These are phyloP conservation scores for Saguinus imperator DNA, from an alignment of 2,113 vertebrate genomes.

Conservation along the genomic window DNA sequence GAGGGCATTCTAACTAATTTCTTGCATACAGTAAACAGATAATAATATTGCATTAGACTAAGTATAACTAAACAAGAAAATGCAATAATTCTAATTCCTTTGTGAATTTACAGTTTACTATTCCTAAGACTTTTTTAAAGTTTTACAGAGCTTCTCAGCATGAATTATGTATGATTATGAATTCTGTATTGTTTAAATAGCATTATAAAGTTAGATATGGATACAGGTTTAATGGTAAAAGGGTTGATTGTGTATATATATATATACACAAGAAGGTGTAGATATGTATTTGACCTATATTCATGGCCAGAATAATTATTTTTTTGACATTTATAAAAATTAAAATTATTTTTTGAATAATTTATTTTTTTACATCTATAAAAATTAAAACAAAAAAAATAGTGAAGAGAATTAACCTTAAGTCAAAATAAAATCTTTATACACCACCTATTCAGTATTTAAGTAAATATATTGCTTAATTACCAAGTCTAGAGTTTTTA, in stretches of 20 bases:
- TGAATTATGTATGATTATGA: not conserved
- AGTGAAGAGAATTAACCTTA: not conserved
- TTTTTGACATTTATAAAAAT: not conserved
- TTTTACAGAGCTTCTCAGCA: not conserved
- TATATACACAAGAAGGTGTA: not conserved
- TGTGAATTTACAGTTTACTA: not conserved
- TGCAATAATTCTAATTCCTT: not conserved
- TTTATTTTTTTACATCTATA: not conserved
- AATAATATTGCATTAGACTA: not conserved
- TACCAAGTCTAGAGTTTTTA: not conserved
- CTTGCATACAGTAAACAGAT: not conserved
- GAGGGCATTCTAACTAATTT: not conserved
- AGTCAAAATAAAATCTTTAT: not conserved
- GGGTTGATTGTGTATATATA: not conserved
- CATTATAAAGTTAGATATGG: not conserved
- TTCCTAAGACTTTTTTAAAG: not conserved
- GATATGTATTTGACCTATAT: not conserved
- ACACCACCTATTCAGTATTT: not conserved
- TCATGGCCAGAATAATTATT: not conserved
- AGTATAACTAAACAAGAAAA: not conserved
- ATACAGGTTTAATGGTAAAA: not conserved
- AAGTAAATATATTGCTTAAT: not conserved
- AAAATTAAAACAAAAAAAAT: not conserved
- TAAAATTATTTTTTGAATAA: not conserved
- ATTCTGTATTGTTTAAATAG: not conserved